Evolutionary conservation across 1,140 invertebrate species (phyloP).

Genomic region (Palaemon carinicauda): DNA sequence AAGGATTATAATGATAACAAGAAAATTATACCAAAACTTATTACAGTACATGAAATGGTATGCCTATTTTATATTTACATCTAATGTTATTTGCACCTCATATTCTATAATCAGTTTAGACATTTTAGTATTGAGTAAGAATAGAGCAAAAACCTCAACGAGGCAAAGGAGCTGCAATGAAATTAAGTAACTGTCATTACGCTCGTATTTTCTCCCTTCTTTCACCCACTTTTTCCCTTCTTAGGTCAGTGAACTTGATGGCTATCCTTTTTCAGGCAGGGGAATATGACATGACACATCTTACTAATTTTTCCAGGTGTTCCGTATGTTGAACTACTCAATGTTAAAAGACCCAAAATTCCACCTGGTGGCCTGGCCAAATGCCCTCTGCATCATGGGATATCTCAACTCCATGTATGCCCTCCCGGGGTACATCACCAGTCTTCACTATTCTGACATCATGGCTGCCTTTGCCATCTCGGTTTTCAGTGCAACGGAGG

Average conservation of each 20-base stretch:
- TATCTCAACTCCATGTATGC: conserved; percentile 30
- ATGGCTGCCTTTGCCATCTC: conserved; percentile 37
- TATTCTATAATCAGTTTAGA: no score
- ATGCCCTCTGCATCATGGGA: neutral
- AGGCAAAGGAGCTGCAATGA: no score
- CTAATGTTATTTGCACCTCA: no score
- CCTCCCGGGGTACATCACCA: conserved; percentile 26
- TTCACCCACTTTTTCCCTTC: no score
- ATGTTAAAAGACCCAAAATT: conserved; percentile 26
- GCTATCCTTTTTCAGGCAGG: no score
- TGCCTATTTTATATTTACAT: no score
- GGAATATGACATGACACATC: neutral
- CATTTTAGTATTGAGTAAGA: no score
- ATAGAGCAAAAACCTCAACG: no score
- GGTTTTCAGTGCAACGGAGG: conserved; percentile 17
- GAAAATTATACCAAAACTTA: neutral
- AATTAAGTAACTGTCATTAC: no score
- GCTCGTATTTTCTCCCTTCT: no score
- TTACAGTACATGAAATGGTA: no score
- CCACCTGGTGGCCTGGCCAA: conserved; percentile 41
- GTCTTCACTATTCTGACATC: conserved; percentile 20
- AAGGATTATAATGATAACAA: neutral
- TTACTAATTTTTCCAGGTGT: conserved; percentile 11
- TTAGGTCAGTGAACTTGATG: no score
- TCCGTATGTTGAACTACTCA: conserved; percentile 10